Evolutionary conservation across 2,888 invertebrate species (phyloP).

Genomic region (Embidobia sp.): DNA sequence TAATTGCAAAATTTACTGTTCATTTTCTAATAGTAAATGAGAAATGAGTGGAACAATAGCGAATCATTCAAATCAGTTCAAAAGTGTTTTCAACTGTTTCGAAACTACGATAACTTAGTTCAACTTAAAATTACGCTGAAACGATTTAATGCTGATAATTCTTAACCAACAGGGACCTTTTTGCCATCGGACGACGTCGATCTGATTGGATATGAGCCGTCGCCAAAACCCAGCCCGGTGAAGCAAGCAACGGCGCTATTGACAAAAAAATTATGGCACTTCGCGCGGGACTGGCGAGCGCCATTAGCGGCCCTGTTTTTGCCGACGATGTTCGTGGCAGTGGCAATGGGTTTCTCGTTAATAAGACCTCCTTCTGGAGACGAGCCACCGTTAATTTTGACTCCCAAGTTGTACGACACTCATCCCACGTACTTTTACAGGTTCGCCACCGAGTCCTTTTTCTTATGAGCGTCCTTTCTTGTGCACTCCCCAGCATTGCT

Average conservation of each 20-base stretch:
- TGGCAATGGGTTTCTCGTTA: constrained; percentile 87
- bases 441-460: constrained; percentile 56
- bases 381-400: constrained; percentile 83
- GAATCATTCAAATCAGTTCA: too few relatives aligned
- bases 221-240: constrained; percentile 69
- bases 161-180: constrained; percentile 36
- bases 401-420: constrained; percentile 82
- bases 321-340: constrained; percentile 85
- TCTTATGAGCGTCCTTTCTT: too few relatives aligned
- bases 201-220: constrained; percentile 68
- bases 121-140: too few relatives aligned
- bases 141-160: not conserved
- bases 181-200: constrained; percentile 59
- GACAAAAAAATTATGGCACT: constrained; percentile 84
- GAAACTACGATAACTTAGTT: too few relatives aligned
- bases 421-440: constrained; percentile 81
- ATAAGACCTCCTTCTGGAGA: constrained; percentile 86
- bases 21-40: too few relatives aligned
- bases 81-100: too few relatives aligned
- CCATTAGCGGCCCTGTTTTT: constrained; percentile 84
- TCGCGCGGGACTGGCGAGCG: constrained; percentile 84
- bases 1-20: too few relatives aligned
- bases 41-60: too few relatives aligned
- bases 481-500: too few relatives aligned
- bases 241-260: constrained; percentile 82